These are phyloP conservation scores for Cynocephalus volans DNA, from an alignment of 2,113 vertebrate species.

Conservation along the genomic window DNA sequence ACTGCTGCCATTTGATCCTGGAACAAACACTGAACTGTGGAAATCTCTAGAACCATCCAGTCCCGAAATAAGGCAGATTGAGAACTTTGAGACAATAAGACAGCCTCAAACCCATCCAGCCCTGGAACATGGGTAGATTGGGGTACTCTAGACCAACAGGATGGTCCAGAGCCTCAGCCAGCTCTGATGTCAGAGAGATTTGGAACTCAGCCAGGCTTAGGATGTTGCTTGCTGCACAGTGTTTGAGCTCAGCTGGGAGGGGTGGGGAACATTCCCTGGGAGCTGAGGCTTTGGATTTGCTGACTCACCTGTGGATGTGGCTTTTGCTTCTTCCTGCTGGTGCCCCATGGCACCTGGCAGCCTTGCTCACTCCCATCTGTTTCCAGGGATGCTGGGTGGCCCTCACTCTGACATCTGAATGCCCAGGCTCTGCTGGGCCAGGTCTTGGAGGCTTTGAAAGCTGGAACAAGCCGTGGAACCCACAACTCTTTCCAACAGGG, in stretches of 20 bases:
- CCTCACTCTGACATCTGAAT: not conserved
- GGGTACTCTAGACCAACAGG: not conserved
- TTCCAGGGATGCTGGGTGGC: not conserved
- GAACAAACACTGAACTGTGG: not conserved
- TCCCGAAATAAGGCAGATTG: not conserved
- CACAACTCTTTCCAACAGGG: not conserved
- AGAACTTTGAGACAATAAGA: not conserved
- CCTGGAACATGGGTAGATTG: not conserved
- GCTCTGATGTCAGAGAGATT: not conserved
- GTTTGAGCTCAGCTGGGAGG: not conserved
- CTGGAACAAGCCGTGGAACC: not conserved
- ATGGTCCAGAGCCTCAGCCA: not conserved
- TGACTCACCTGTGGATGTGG: not conserved
- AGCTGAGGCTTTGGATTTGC: not conserved
- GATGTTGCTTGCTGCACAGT: not conserved
- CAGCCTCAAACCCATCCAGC: slow-evolving; percentile 28
- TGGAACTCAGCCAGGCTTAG: not conserved
- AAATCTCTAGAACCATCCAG: slow-evolving; percentile 10
- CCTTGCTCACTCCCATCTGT: not conserved
- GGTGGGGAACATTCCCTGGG: not conserved
- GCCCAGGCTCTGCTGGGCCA: not conserved
- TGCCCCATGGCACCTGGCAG: not conserved
- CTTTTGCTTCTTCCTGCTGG: not conserved
- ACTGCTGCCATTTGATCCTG: not conserved
- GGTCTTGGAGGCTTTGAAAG: not conserved